Conservation (phyloP, 2,888 invertebrate genomes). For the Asteroscopus sphinx region DNA sequence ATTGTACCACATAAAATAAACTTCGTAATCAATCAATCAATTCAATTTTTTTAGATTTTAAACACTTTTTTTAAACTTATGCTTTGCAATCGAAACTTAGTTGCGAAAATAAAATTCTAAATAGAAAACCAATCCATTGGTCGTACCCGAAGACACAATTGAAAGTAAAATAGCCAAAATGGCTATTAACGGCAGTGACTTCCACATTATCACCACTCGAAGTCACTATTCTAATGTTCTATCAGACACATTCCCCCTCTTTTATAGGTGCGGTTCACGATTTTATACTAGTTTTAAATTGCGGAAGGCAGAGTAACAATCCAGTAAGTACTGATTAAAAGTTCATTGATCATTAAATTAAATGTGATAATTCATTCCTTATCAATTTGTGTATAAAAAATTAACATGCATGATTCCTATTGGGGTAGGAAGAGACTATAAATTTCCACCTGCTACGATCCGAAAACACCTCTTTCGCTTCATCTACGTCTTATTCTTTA, state of each 20-base stretch:
- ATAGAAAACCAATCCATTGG: neutral
- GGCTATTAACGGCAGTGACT: slow-evolving; percentile 34
- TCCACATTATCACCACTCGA: slow-evolving; percentile 49
- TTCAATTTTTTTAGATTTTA: no score
- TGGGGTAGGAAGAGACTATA: no score
- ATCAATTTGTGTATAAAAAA: no score
- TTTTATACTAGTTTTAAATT: slow-evolving; percentile 28
- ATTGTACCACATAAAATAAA: no score
- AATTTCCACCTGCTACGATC: no score
- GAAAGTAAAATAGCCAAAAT: slow-evolving; percentile 31
- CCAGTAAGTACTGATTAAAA: slow-evolving; percentile 18
- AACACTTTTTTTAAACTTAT: neutral
- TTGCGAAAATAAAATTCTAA: neutral
- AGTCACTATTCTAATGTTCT: slow-evolving; percentile 1
- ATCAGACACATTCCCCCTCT: neutral
- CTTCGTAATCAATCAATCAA: no score
- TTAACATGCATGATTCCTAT: no score
- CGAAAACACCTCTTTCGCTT: no score
- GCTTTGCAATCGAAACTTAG: neutral
- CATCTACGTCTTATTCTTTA: no score
- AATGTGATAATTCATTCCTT: neutral
- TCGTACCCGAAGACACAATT: slow-evolving; percentile 27
- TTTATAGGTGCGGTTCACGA: slow-evolving; percentile 31
- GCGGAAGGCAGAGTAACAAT: slow-evolving; percentile 30
- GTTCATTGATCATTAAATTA: slow-evolving; percentile 26